phyloP scores from a whole-genome alignment of 1,140 invertebrate species.

The Callitettix versicolor region DNA sequence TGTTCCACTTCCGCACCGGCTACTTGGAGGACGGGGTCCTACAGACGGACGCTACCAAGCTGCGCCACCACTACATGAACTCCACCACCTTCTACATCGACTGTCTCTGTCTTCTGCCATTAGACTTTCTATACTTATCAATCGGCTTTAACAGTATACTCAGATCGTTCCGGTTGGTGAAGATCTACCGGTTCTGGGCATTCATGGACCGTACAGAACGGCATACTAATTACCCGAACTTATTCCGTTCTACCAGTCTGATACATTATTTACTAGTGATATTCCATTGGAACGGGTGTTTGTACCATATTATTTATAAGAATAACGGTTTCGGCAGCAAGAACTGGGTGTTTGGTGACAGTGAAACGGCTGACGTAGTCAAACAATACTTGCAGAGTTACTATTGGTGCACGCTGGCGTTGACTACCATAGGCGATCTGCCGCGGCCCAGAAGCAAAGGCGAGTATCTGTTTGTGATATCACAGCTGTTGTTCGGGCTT shows the following conservation, averaged over 20 bases:
- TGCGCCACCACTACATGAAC: conserved; percentile 96
- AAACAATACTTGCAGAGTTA: conserved; percentile 94
- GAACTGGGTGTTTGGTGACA: conserved; percentile 80
- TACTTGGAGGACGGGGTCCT: conserved; percentile 93
- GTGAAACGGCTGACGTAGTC: conserved; percentile 73
- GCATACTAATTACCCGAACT: conserved; percentile 97
- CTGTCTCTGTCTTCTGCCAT: conserved; percentile 89
- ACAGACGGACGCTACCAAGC: conserved; percentile 86
- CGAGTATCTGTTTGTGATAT: conserved; percentile 84
- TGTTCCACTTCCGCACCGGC: conserved; percentile 94
- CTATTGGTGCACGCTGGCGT: conserved; percentile 93
- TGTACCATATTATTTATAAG: conserved; percentile 92
- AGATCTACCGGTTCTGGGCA: conserved; percentile 94
- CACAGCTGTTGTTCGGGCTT: conserved; percentile 80
- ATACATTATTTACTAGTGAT: conserved; percentile 95
- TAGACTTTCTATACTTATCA: conserved; percentile 96
- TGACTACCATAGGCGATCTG: conserved; percentile 79
- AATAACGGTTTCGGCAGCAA: conserved; percentile 86
- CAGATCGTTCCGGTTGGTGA: conserved; percentile 91
- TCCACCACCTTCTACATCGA: conserved; percentile 98
- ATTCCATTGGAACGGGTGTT: conserved; percentile 98
- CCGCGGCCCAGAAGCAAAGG: conserved; percentile 74
- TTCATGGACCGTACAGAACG: conserved; percentile 97
- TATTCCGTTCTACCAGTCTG: conserved; percentile 83
- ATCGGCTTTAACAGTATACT: conserved; percentile 97